These are phyloP conservation scores for Silurus lanzhouensis DNA, from an alignment of 2,797 vertebrate species.

Conservation along the genomic window DNA sequence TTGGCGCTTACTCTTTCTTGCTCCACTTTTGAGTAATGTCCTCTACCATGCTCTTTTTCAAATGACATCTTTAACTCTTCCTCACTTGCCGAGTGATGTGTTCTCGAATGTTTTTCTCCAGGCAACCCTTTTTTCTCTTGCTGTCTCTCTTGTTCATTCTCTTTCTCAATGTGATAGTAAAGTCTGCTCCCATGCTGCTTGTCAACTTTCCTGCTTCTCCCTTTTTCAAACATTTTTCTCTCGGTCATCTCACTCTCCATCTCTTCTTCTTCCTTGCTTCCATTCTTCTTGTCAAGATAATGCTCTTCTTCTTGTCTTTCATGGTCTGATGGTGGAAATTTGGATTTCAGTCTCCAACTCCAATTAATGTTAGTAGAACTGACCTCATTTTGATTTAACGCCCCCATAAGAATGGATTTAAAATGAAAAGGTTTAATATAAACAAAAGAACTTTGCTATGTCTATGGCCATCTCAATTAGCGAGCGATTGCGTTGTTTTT, in stretches of 20 bases:
- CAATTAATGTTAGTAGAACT: neutral
- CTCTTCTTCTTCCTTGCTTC: neutral
- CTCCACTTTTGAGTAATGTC: neutral
- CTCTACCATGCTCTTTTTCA: constrained; percentile 18
- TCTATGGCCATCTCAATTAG: neutral
- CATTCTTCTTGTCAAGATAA: neutral
- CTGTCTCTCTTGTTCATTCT: neutral
- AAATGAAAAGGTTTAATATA: constrained; percentile 2
- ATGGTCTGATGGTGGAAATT: constrained; percentile 12
- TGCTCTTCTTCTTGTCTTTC: constrained; percentile 4
- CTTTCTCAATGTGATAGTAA: neutral
- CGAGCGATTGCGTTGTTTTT: too few relatives aligned
- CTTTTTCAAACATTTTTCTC: neutral
- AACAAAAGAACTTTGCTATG: neutral
- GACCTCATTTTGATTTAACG: neutral
- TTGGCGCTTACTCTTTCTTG: constrained; percentile 11
- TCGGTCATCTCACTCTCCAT: neutral
- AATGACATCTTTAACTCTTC: constrained; percentile 48
- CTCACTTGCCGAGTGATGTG: neutral
- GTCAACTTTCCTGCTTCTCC: neutral
- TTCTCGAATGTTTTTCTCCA: constrained; percentile 21
- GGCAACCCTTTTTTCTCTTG: neutral
- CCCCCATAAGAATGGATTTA: neutral
- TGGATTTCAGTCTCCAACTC: neutral
- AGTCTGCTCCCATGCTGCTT: neutral